These are phyloP conservation scores for Aphaenogaster rudis DNA, from an alignment of 1,140 invertebrate species.

Conservation along the genomic window DNA sequence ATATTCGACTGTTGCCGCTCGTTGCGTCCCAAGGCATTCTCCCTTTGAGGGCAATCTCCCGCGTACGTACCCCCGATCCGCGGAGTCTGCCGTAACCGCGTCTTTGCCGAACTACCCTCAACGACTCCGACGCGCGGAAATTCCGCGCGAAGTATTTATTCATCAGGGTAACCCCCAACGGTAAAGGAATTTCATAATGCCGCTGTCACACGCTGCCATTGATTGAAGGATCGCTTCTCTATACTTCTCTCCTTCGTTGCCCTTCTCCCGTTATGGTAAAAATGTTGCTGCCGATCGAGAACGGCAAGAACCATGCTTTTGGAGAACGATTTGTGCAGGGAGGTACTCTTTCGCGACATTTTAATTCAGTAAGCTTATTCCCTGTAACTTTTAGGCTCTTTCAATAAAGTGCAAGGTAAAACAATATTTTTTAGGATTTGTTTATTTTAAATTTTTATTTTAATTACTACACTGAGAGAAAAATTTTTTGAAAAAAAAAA, in stretches of 20 bases:
- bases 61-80: background rate
- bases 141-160: constrained; percentile 75
- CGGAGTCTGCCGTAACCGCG: background rate
- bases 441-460: background rate
- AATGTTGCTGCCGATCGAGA: constrained; percentile 63
- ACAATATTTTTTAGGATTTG: background rate
- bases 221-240: constrained; percentile 60
- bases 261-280: constrained; percentile 31
- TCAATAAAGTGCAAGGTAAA: background rate
- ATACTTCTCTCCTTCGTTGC: background rate
- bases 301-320: background rate
- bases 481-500: no score
- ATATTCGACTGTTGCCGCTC: constrained; percentile 65
- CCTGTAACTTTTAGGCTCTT: background rate
- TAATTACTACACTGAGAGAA: background rate
- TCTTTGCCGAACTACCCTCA: constrained; percentile 54
- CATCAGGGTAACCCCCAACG: constrained; percentile 66
- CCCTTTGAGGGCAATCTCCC: constrained; percentile 33
- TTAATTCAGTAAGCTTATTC: background rate
- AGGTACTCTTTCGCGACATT: background rate
- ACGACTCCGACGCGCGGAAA: constrained; percentile 69
- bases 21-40: constrained; percentile 29
- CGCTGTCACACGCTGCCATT: constrained; percentile 70
- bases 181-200: constrained; percentile 76
- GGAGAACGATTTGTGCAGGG: background rate